Evolutionary conservation across 1,140 invertebrate genomes (phyloP).

Genomic region (Apocrypta bakeri): DNA sequence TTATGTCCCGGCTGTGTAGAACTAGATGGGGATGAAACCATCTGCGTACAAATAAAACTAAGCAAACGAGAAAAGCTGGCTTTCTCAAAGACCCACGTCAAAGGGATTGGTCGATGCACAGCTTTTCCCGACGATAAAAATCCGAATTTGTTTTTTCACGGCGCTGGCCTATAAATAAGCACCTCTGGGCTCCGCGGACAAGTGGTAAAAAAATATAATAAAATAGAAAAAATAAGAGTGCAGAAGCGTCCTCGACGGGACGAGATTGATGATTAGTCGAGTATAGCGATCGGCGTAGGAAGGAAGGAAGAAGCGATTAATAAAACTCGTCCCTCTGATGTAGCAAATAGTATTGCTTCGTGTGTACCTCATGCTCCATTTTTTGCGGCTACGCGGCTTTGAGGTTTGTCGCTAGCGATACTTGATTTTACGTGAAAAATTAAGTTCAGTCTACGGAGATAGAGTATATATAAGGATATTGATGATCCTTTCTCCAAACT

Average conservation of each 20-base stretch:
- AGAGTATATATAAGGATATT: neutral
- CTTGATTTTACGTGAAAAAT: neutral
- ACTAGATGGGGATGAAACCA: neutral
- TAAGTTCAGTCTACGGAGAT: neutral
- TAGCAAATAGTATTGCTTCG: neutral
- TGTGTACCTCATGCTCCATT: neutral
- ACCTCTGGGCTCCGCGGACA: neutral
- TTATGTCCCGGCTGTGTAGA: neutral
- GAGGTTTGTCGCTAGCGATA: neutral
- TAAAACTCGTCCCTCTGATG: neutral
- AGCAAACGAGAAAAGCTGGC: neutral
- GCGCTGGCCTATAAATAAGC: neutral
- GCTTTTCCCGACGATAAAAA: neutral
- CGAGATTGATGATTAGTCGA: neutral
- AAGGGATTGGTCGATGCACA: neutral
- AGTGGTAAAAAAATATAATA: conserved; percentile 6
- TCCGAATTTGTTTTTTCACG: neutral
- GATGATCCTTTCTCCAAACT: neutral
- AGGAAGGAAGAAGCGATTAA: neutral
- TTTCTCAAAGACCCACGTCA: neutral
- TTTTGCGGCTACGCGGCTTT: neutral
- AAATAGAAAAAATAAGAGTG: too few species aligned
- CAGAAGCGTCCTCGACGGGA: neutral
- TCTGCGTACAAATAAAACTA: neutral
- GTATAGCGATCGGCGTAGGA: neutral